Evolutionary conservation across 2,888 invertebrate species (phyloP).

Genomic region (Apamea sordens): DNA sequence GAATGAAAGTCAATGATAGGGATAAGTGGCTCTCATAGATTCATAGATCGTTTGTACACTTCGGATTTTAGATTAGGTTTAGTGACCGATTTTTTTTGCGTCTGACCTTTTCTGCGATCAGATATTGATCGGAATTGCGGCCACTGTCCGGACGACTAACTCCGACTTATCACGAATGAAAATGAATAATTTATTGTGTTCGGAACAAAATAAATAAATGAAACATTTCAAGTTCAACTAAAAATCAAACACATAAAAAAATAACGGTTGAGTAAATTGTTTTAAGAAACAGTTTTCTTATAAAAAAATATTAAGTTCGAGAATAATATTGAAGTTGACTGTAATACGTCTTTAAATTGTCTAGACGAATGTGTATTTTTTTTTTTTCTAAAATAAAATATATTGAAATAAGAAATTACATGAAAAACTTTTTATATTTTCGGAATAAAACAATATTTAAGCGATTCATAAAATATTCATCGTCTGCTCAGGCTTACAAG

Average conservation of each 20-base stretch:
- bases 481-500: neutral
- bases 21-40: neutral
- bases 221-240: neutral
- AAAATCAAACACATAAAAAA: neutral
- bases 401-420: neutral
- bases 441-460: neutral
- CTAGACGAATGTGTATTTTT: neutral
- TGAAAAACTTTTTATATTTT: neutral
- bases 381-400: neutral
- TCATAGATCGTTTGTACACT: neutral
- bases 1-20: neutral
- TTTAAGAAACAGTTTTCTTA: neutral
- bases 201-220: neutral
- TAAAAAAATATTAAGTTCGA: neutral
- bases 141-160: neutral
- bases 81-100: no score
- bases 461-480: neutral
- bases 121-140: neutral
- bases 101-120: neutral
- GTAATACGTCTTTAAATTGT: neutral
- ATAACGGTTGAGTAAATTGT: neutral
- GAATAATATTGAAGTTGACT: neutral
- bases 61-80: neutral
- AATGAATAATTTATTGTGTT: neutral
- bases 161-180: neutral